Conservation (phyloP, 2,888 invertebrate species). For the Octodonta nipae region DNA sequence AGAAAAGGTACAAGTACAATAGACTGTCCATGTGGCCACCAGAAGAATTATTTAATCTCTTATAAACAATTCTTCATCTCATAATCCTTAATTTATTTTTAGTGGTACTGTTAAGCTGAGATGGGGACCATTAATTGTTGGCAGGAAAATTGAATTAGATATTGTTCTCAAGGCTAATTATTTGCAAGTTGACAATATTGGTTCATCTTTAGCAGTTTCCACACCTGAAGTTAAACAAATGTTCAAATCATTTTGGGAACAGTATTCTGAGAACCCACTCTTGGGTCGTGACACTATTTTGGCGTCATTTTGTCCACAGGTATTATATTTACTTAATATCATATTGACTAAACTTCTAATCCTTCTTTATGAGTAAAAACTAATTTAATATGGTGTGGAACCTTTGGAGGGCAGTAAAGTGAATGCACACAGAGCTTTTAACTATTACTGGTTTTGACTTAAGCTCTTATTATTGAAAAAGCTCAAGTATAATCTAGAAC, state of each 20-base stretch:
- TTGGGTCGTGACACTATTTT: constrained; percentile 65
- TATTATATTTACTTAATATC: constrained; percentile 24
- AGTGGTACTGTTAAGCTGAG: constrained; percentile 66
- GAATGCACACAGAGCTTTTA: too few relatives aligned
- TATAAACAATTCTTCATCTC: not conserved
- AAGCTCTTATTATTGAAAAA: too few relatives aligned
- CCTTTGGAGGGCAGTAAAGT: too few relatives aligned
- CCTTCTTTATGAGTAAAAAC: too few relatives aligned
- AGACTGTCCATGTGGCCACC: too few relatives aligned
- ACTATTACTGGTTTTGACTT: too few relatives aligned
- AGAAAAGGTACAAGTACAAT: too few relatives aligned
- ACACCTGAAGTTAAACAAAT: constrained; percentile 55
- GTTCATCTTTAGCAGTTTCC: constrained; percentile 36
- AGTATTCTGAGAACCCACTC: constrained; percentile 48
- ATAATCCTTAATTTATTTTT: constrained; percentile 12
- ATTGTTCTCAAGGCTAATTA: constrained; percentile 59
- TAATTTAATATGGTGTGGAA: too few relatives aligned
- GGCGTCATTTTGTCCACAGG: constrained; percentile 72
- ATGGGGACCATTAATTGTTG: constrained; percentile 50
- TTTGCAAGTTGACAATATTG: constrained; percentile 49
- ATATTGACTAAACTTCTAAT: too few relatives aligned
- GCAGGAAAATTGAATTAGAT: constrained; percentile 54
- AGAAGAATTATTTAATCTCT: too few relatives aligned
- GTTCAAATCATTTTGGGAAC: constrained; percentile 60
- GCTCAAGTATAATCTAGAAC: too few relatives aligned